Evolutionary conservation across 2,113 vertebrate genomes (phyloP).

Genomic region (Phainopepla nitens): DNA sequence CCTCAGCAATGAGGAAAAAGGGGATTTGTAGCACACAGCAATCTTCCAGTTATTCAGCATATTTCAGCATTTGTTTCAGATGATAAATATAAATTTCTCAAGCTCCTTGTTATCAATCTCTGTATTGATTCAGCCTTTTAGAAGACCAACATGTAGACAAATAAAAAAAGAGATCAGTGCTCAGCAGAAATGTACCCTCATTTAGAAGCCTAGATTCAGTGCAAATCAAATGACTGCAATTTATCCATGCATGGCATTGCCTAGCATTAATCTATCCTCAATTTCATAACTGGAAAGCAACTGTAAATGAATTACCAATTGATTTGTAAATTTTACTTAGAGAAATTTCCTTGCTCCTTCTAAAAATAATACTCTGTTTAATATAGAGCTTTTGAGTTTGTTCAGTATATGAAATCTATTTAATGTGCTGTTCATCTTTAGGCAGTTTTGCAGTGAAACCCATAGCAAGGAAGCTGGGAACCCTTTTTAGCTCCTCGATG

Average conservation of each 20-base stretch:
- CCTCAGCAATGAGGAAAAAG: background rate
- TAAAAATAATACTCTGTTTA: background rate
- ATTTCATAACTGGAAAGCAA: background rate
- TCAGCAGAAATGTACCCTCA: background rate
- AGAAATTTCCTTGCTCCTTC: background rate
- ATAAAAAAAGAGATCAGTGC: background rate
- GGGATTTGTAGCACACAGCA: background rate
- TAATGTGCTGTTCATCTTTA: background rate
- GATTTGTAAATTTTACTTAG: constrained; percentile 7
- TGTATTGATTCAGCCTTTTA: background rate
- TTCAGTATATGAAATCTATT: background rate
- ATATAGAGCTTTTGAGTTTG: background rate
- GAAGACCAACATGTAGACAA: background rate
- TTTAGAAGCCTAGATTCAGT: background rate
- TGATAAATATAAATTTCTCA: background rate
- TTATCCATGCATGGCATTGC: background rate
- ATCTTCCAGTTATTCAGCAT: background rate
- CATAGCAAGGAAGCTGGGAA: background rate
- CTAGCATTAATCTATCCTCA: background rate
- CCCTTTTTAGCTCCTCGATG: background rate
- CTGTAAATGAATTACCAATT: background rate
- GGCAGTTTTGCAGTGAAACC: background rate
- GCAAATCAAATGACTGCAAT: background rate
- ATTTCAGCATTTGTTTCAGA: background rate
- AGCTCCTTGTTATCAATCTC: background rate